Base-by-base conservation (phyloP, 2,113 vertebrate species). In the Megaceryle maxima region DNA sequence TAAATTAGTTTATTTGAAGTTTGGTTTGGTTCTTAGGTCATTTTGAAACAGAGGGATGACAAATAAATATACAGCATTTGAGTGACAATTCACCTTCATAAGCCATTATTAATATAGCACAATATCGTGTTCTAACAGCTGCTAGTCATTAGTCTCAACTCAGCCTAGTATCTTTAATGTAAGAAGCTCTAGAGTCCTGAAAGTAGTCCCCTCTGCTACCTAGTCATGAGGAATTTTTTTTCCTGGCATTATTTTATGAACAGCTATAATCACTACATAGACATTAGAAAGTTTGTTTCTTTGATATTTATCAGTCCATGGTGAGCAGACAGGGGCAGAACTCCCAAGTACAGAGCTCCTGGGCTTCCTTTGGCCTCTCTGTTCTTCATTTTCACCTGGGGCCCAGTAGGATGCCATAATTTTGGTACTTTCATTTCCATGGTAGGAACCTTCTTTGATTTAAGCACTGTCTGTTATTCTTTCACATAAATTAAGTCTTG, bases 281-380 rank as follows among this genome's bases (percentile, higher is more conserved):
- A n/a, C 43, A 51, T 33, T 48, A 37, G 19, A 19, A 76, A 37
- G 6, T 37, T 55, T 79, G 4, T 44, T 83, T 72, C 22, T 79
- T 83, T 57, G 29, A 60, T 9, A 66, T 53, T 46, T 73, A 16
- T 68, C 15, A 56, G 11, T 28, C 24, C 20, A 53, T 17, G 62
- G 22, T 35, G 67, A 66, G 2, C 6, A 31, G 55, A 21, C 1
- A 62, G 14, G 26, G 4, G 11, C 35, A 84, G 26, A 83, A 74
- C 3, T 46, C 46, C 10, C 0, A 2, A 24, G 9, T n/a, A 28
- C 21, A 22, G 0, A 2, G 22, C 9, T 68, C 6, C 25, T 74
- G 50, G 13, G 59, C 31, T 7, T 24, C 17, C 7, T 26, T 60
- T 46, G 19, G 18, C 11, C 9, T 78, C 5, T 28, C 6, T 57